phyloP scores from a whole-genome alignment of 2,888 invertebrate genomes.

The Adela reaumurella region DNA sequence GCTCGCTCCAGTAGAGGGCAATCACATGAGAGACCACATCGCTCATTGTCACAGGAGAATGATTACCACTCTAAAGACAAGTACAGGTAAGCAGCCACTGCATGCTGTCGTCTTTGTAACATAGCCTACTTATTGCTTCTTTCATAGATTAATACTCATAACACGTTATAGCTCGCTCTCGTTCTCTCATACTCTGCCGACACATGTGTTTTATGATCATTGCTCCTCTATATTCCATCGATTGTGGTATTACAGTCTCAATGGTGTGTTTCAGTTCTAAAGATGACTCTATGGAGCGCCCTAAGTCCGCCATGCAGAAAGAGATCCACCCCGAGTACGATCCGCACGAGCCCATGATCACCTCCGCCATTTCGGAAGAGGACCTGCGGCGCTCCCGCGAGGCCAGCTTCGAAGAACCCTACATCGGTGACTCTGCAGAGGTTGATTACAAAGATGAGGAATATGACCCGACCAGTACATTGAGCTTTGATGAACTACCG shows the following conservation, averaged over 20 bases:
- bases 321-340: constrained; percentile 46
- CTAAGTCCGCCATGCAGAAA: constrained; percentile 45
- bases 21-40: constrained; percentile 22
- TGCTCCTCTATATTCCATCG: too few relatives aligned
- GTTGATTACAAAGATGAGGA: constrained; percentile 24
- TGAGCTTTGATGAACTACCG: neutral
- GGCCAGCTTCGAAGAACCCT: constrained; percentile 36
- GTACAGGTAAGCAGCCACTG: neutral
- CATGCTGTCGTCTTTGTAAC: too few relatives aligned
- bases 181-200: too few relatives aligned
- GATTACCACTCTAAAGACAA: constrained; percentile 8
- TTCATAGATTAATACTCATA: too few relatives aligned
- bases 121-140: too few relatives aligned
- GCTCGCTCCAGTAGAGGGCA: constrained; percentile 25
- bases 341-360: constrained; percentile 50
- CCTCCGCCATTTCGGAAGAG: constrained; percentile 47
- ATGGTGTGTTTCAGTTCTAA: constrained; percentile 27
- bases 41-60: constrained; percentile 41
- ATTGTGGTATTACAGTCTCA: too few relatives aligned
- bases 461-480: constrained; percentile 21
- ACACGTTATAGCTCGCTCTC: too few relatives aligned
- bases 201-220: too few relatives aligned
- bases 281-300: constrained; percentile 43
- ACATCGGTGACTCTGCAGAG: constrained; percentile 26
- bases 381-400: constrained; percentile 42